phyloP scores from a whole-genome alignment of 2,888 invertebrate species.

The Agrotis segetum region DNA sequence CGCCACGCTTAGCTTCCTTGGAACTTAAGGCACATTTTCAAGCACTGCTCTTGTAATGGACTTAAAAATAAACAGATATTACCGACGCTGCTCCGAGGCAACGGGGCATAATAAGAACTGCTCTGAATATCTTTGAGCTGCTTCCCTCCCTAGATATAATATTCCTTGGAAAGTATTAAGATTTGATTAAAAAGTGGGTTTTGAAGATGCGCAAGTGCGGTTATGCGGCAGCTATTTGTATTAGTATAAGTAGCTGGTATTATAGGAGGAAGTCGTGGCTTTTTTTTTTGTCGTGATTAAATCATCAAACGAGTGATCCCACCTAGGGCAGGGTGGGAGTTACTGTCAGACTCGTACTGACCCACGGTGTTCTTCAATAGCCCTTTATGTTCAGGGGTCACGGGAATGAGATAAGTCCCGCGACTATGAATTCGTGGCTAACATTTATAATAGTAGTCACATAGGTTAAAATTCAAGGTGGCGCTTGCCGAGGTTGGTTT shows the following conservation, averaged over 20 bases:
- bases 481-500: too few species aligned
- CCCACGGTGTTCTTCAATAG: too few species aligned
- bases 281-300: too few species aligned
- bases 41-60: slow-evolving; percentile 56
- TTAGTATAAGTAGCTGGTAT: background rate
- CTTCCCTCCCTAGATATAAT: slow-evolving; percentile 49
- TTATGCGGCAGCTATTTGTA: slow-evolving; percentile 12
- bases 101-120: slow-evolving; percentile 59
- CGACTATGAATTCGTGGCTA: too few species aligned
- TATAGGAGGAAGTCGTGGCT: background rate
- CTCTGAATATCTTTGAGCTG: slow-evolving; percentile 37
- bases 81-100: slow-evolving; percentile 47
- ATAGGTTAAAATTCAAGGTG: too few species aligned
- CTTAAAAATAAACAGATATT: slow-evolving; percentile 65
- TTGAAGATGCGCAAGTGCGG: slow-evolving; percentile 32
- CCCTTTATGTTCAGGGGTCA: too few species aligned
- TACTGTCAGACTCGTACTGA: too few species aligned
- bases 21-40: slow-evolving; percentile 55
- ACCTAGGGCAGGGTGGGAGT: too few species aligned
- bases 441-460: too few species aligned
- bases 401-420: too few species aligned
- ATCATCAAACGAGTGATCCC: too few species aligned
- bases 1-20: slow-evolving; percentile 18
- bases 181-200: slow-evolving; percentile 61
- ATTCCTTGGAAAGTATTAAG: slow-evolving; percentile 50